phyloP scores from a whole-genome alignment of 2,888 invertebrate genomes.

The Drepana falcataria region DNA sequence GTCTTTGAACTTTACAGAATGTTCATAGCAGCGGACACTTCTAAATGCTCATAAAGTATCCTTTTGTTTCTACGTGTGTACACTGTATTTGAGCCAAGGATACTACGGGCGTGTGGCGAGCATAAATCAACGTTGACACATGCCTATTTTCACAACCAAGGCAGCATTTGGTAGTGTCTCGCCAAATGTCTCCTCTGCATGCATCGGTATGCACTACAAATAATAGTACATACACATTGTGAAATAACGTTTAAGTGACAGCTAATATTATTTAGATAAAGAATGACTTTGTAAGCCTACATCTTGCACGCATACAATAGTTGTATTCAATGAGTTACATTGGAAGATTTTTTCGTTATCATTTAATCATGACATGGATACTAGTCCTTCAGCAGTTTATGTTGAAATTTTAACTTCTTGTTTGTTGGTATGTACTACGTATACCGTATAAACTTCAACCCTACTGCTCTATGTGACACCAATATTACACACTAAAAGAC shows the following conservation, averaged over 20 bases:
- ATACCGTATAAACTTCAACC: no score
- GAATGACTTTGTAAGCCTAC: no score
- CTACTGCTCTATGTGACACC: no score
- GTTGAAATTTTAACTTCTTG: no score
- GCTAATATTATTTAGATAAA: neutral
- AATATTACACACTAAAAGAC: no score
- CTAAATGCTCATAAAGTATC: slow-evolving; percentile 20
- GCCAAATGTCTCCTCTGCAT: slow-evolving; percentile 22
- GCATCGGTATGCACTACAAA: slow-evolving; percentile 43
- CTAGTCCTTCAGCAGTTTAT: no score
- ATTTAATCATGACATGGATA: no score
- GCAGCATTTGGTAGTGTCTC: slow-evolving; percentile 20
- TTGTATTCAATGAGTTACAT: no score
- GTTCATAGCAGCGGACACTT: neutral
- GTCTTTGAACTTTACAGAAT: neutral
- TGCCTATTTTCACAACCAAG: slow-evolving; percentile 44
- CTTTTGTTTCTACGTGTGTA: slow-evolving; percentile 26
- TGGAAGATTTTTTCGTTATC: no score
- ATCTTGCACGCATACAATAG: no score
- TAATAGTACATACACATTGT: slow-evolving; percentile 36
- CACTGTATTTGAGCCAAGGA: slow-evolving; percentile 36
- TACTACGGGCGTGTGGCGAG: slow-evolving; percentile 24
- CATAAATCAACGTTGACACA: slow-evolving; percentile 38
- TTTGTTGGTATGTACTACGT: no score
- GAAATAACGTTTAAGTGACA: slow-evolving; percentile 32